These are phyloP conservation scores for Pristionchus arcanus DNA, from an alignment of 2,888 invertebrate genomes.

Conservation along the genomic window DNA sequence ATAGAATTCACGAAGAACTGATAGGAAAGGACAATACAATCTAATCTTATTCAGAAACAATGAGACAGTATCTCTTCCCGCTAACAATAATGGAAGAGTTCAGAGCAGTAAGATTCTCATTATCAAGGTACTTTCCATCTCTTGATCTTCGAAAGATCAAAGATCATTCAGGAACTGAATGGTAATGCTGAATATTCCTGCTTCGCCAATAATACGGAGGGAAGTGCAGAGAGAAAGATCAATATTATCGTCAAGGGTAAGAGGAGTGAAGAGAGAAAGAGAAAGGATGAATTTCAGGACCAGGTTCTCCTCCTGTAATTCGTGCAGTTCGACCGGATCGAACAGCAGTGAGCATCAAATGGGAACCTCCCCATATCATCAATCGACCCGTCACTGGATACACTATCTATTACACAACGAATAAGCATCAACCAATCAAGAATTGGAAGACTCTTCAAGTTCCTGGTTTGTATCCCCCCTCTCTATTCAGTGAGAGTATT, in stretches of 20 bases:
- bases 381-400: conserved; percentile 77
- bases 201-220: conserved; percentile 73
- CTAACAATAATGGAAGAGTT: conserved; percentile 6
- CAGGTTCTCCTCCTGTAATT: conserved; percentile 74
- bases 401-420: conserved; percentile 78
- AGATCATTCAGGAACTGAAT: conserved; percentile 75
- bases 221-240: conserved; percentile 69
- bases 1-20: neutral
- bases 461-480: conserved; percentile 58
- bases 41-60: conserved; percentile 52
- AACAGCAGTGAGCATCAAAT: conserved; percentile 67
- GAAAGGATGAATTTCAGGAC: conserved; percentile 61
- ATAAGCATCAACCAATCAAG: conserved; percentile 74
- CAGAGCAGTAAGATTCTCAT: conserved; percentile 64
- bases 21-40: neutral
- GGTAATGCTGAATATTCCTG: conserved; percentile 76
- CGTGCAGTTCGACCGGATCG: conserved; percentile 70
- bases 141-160: neutral
- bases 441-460: conserved; percentile 75
- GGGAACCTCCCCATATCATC: conserved; percentile 76
- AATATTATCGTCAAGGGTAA: conserved; percentile 72
- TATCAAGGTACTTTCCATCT: conserved; percentile 19
- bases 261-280: neutral
- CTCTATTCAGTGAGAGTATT: neutral
- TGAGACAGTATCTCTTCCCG: conserved; percentile 55